These are phyloP conservation scores for Drosophila anomalata DNA, from an alignment of 2,888 invertebrate species.

Conservation along the genomic window DNA sequence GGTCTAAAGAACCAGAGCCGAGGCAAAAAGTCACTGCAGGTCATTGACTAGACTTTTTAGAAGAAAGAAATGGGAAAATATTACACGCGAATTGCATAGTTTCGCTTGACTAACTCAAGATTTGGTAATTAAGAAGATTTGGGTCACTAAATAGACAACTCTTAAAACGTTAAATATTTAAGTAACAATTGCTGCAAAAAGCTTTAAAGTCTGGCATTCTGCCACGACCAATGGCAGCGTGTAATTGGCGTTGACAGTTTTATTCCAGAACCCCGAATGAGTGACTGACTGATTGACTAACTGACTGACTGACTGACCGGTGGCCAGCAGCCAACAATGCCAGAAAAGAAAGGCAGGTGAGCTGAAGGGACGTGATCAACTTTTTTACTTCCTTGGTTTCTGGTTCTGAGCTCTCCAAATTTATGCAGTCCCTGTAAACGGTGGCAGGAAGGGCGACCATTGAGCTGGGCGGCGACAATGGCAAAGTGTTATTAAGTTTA, in stretches of 20 bases:
- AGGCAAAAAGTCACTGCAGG: conserved; percentile 6
- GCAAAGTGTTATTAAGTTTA: conserved; percentile 66
- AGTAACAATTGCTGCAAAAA: background rate
- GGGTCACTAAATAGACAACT: too few species aligned
- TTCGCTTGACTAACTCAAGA: background rate
- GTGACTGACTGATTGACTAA: conserved; percentile 6
- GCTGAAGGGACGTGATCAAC: conserved; percentile 15
- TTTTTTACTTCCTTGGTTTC: conserved; percentile 13
- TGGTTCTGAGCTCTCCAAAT: conserved; percentile 27
- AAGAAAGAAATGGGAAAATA: background rate
- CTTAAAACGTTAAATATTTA: background rate
- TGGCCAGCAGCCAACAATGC: conserved; percentile 37
- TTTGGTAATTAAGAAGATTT: too few species aligned
- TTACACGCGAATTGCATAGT: background rate
- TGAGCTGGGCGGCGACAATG: conserved; percentile 42
- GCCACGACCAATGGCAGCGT: conserved; percentile 42
- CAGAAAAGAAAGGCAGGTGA: conserved; percentile 17
- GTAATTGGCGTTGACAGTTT: conserved; percentile 39
- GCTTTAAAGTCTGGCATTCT: conserved; percentile 8
- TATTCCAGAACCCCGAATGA: conserved; percentile 37
- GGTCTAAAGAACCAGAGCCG: background rate
- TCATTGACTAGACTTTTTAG: conserved; percentile 21
- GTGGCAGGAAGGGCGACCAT: background rate
- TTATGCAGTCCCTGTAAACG: conserved; percentile 37
- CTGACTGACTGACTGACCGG: conserved; percentile 11